These are phyloP conservation scores for Crotalus horridus DNA, from an alignment of 2,113 vertebrate genomes.

Conservation along the genomic window DNA sequence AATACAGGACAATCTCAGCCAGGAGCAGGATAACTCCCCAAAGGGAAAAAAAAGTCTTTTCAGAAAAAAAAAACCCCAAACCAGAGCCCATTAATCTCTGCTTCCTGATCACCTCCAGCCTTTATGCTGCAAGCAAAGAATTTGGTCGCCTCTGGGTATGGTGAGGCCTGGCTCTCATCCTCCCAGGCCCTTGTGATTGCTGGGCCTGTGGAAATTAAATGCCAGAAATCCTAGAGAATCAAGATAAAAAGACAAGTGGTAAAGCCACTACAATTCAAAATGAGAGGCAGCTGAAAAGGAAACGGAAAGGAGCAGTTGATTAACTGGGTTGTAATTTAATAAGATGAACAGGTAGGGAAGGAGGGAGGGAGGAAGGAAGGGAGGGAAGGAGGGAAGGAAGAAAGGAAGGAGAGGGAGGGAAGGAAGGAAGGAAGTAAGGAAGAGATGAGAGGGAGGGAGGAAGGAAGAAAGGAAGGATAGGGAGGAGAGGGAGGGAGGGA, in stretches of 20 bases:
- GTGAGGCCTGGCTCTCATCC: neutral
- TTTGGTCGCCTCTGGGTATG: neutral
- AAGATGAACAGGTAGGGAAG: neutral
- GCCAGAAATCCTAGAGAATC: neutral
- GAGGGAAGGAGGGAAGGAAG: accelerated
- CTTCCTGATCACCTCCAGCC: neutral
- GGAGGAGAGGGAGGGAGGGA: accelerated
- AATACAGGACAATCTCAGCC: constrained; percentile 55
- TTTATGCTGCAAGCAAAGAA: neutral
- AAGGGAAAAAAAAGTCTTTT: neutral
- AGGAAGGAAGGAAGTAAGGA: no score
- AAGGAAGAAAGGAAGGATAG: no score
- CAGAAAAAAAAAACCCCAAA: accelerated
- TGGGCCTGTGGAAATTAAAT: neutral
- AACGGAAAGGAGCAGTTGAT: neutral
- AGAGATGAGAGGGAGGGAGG: accelerated
- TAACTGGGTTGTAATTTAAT: neutral
- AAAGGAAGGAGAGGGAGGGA: accelerated
- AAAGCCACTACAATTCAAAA: neutral
- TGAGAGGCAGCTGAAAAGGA: neutral
- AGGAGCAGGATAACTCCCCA: constrained; percentile 8
- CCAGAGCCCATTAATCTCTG: neutral
- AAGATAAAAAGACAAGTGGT: neutral
- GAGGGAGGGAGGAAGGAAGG: no score
- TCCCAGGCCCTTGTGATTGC: accelerated